Conservation (phyloP, 1,140 invertebrate genomes). For the Ctenoplectra terminalis region DNA sequence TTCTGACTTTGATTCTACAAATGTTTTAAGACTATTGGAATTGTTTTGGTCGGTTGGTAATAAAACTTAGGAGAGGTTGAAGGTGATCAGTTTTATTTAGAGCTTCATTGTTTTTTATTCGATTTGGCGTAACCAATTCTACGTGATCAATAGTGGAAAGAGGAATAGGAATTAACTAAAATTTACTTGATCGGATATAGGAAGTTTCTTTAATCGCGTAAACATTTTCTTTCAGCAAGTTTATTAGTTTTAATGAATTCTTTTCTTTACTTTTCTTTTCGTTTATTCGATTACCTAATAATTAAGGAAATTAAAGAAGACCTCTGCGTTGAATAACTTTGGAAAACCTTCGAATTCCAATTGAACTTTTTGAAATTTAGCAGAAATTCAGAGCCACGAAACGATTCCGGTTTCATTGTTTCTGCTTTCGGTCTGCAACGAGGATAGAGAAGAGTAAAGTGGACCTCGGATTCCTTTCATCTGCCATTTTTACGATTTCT, state of each 20-base stretch:
- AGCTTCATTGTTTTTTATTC: neutral
- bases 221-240: no score
- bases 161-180: no score
- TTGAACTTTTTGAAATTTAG: neutral
- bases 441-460: neutral
- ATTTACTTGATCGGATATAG: no score
- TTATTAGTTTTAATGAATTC: neutral
- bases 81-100: no score
- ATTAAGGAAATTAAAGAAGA: neutral
- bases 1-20: neutral
- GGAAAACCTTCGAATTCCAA: no score
- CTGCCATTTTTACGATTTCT: neutral
- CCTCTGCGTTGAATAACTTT: neutral
- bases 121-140: neutral
- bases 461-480: neutral
- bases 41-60: neutral
- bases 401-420: neutral
- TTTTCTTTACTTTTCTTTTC: neutral
- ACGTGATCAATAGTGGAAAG: no score
- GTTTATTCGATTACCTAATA: neutral
- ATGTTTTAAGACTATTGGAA: neutral
- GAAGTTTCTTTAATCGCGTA: no score
- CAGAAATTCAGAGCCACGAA: no score
- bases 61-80: no score
- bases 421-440: neutral